Evolutionary conservation across 1,140 invertebrate genomes (phyloP).

Genomic region (Cherax quadricarinatus): DNA sequence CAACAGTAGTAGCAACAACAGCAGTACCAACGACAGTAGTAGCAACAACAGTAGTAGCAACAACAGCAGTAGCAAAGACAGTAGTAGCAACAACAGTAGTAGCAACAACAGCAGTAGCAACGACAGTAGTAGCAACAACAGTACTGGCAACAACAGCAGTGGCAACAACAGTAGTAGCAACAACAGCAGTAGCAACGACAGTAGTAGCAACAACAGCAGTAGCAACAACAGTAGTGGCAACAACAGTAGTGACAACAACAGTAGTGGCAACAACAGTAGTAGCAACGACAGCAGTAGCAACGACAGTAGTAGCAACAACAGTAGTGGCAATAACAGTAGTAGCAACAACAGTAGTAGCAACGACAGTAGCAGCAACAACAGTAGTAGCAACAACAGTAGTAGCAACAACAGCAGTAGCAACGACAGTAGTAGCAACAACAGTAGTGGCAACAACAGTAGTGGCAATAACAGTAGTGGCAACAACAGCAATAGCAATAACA

Average conservation of each 20-base stretch:
- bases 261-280: constrained; percentile 1
- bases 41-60: not conserved
- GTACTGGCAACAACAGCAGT: no score
- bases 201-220: not conserved
- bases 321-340: constrained; percentile 10
- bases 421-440: no score
- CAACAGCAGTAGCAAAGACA: no score
- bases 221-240: not conserved
- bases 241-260: not conserved
- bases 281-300: not conserved
- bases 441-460: not conserved
- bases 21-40: not conserved
- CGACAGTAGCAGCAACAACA: no score
- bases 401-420: no score
- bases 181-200: not conserved
- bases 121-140: not conserved
- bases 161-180: not conserved
- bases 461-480: not conserved
- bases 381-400: no score
- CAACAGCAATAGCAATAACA: constrained; percentile 2
- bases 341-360: not conserved
- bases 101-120: not conserved
- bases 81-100: no score
- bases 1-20: no score
- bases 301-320: not conserved